Evolutionary conservation across 2,113 vertebrate species (phyloP).

Genomic region (Mobula birostris): DNA sequence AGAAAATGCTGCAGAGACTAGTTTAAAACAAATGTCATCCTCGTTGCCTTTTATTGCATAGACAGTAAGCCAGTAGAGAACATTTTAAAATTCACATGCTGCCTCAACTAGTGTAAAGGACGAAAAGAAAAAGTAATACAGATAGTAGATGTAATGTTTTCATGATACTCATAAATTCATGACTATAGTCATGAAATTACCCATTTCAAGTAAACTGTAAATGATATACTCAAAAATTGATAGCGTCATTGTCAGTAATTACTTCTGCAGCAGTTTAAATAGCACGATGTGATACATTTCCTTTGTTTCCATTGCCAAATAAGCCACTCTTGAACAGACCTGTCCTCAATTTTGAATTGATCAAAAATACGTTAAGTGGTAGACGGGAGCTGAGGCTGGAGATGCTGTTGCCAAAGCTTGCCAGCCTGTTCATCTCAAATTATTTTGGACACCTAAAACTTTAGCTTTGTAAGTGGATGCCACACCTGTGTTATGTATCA

Average conservation of each 20-base stretch:
- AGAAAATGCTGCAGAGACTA: too few species aligned
- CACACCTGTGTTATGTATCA: neutral
- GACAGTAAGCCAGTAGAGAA: neutral
- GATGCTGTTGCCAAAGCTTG: neutral
- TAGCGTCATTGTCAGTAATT: neutral
- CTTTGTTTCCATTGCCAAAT: neutral
- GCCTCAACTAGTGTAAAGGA: neutral
- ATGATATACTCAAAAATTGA: neutral
- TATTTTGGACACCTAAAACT: neutral
- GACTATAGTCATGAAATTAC: neutral
- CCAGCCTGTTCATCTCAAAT: neutral
- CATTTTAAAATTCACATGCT: neutral
- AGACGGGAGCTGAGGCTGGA: neutral
- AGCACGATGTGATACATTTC: neutral
- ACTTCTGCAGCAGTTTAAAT: neutral
- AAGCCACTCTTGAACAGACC: neutral
- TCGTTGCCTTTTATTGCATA: neutral
- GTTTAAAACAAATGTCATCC: neutral
- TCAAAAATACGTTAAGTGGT: neutral
- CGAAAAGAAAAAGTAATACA: neutral
- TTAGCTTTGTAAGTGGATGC: neutral
- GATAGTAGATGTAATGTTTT: neutral
- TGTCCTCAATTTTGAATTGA: neutral
- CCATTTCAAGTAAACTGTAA: neutral
- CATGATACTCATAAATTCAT: neutral